Percentiles rank a stretch among this genome's conserved stretches.
Conservation (phyloP, 2,888 invertebrate genomes). For the Apocheima hispidaria region DNA sequence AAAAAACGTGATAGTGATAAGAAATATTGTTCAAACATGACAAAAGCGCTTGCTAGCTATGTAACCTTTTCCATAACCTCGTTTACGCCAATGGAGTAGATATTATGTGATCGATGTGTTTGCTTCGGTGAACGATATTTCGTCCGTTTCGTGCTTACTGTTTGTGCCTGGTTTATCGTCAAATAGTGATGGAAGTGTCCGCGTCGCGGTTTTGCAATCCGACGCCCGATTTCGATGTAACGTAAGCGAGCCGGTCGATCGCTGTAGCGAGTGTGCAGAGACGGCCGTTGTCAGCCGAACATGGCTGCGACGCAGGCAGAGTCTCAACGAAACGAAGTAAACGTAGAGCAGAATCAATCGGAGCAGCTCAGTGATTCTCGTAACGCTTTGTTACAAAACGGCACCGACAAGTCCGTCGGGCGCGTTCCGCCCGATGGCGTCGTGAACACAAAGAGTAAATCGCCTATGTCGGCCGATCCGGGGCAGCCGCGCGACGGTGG, state of each 20-base stretch:
- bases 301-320: constrained; percentile 95
- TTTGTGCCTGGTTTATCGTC: constrained; percentile 75
- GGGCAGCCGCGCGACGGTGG: constrained; percentile 90
- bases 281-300: constrained; percentile 87
- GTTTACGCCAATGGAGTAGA: constrained; percentile 91
- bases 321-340: constrained; percentile 92
- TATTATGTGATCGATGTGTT: constrained; percentile 89
- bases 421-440: constrained; percentile 88
- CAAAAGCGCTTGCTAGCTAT: constrained; percentile 87
- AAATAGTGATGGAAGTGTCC: constrained; percentile 85
- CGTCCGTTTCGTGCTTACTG: constrained; percentile 82
- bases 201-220: constrained; percentile 84
- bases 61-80: constrained; percentile 92
- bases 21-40: constrained; percentile 82
- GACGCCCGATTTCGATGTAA: constrained; percentile 86
- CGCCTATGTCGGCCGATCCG: constrained; percentile 89
- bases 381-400: constrained; percentile 90
- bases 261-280: constrained; percentile 87
- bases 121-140: constrained; percentile 89
- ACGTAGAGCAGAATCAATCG: constrained; percentile 88
- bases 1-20: constrained; percentile 79
- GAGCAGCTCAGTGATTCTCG: constrained; percentile 89
- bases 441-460: constrained; percentile 88
- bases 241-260: constrained; percentile 86
- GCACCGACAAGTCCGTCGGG: constrained; percentile 90